Evolutionary conservation across 2,113 vertebrate genomes (phyloP).

Genomic region (Condylura cristata): DNA sequence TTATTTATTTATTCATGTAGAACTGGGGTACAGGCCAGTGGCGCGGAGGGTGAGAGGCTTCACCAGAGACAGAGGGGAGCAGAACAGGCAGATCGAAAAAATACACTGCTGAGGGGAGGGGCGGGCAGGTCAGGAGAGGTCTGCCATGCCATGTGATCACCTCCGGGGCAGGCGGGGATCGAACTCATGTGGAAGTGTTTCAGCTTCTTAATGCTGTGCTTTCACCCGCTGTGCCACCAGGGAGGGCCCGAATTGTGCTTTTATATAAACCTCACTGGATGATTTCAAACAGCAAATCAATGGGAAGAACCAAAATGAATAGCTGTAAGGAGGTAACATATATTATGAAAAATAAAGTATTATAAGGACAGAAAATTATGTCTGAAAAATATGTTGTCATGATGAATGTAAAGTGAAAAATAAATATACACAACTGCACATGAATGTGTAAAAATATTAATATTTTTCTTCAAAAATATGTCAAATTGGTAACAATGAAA

Average conservation of each 20-base stretch:
- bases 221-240: too few species aligned
- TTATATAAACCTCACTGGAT: neutral
- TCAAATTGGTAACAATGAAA: neutral
- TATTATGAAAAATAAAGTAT: neutral
- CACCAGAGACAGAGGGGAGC: too few species aligned
- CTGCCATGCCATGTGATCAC: too few species aligned
- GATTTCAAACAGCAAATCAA: neutral
- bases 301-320: neutral
- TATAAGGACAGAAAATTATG: neutral
- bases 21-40: too few species aligned
- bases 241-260: neutral
- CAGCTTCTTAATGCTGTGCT: too few species aligned
- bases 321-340: neutral
- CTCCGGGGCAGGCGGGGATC: too few species aligned
- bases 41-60: too few species aligned
- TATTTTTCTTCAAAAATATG: neutral
- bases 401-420: neutral
- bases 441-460: neutral
- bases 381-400: neutral
- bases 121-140: too few species aligned
- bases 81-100: too few species aligned
- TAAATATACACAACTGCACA: neutral
- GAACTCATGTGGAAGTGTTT: too few species aligned
- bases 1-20: too few species aligned
- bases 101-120: too few species aligned